Evolutionary conservation across 2,888 invertebrate genomes (phyloP).

Genomic region (Drosophila maculinotata): DNA sequence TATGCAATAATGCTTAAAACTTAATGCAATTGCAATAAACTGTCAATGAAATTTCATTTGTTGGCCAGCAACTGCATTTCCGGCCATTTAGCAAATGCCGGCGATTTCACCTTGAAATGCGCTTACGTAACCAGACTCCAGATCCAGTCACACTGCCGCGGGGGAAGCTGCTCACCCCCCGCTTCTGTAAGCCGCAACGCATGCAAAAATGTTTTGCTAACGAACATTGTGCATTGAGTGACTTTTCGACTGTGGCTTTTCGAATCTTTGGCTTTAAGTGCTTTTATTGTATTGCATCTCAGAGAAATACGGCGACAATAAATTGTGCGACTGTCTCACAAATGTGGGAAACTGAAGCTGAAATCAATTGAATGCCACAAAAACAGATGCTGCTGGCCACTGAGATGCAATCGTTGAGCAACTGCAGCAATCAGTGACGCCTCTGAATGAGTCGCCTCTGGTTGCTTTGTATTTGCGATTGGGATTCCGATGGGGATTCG

Average conservation of each 20-base stretch:
- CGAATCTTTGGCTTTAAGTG: constrained; percentile 34
- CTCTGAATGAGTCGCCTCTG: constrained; percentile 29
- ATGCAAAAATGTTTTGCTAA: constrained; percentile 65
- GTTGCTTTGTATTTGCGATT: constrained; percentile 16
- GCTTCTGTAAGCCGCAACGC: constrained; percentile 15
- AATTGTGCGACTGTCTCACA: constrained; percentile 34
- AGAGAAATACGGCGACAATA: constrained; percentile 24
- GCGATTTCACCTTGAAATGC: constrained; percentile 73
- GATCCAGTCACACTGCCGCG: constrained; percentile 25
- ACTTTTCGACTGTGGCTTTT: constrained; percentile 28
- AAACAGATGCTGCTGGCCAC: constrained; percentile 15
- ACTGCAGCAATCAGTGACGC: constrained; percentile 32
- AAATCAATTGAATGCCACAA: constrained; percentile 17
- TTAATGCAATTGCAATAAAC: constrained; percentile 51
- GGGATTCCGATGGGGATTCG: constrained; percentile 6
- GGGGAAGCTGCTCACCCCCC: background rate
- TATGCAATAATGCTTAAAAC: constrained; percentile 36
- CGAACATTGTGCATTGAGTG: constrained; percentile 51
- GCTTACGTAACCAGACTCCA: constrained; percentile 57
- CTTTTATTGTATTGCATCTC: constrained; percentile 32
- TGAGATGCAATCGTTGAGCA: constrained; percentile 22
- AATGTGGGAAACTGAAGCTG: constrained; percentile 45
- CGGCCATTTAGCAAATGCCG: constrained; percentile 44
- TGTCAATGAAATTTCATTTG: constrained; percentile 41
- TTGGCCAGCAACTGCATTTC: constrained; percentile 37